Conservation (phyloP, 2,888 invertebrate species). For the Altica lythri region DNA sequence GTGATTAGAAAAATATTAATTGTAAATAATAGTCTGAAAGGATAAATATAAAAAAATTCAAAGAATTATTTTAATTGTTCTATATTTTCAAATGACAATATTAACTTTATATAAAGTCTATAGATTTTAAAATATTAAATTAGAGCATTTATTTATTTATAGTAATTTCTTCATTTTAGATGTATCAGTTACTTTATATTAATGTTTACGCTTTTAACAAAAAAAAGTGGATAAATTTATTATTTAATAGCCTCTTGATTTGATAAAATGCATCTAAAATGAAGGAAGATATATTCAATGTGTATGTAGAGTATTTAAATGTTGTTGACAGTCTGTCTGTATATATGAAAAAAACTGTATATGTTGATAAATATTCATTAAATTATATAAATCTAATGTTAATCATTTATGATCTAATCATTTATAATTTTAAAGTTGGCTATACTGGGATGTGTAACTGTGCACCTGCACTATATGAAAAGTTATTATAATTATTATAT, state of each 20-base stretch:
- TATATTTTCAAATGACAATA: slow-evolving; percentile 19
- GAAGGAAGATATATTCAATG: slow-evolving; percentile 3
- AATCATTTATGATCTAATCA: slow-evolving; percentile 55
- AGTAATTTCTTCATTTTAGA: slow-evolving; percentile 6
- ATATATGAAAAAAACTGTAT: slow-evolving; percentile 45
- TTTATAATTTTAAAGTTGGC: slow-evolving; percentile 50
- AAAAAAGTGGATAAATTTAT: too few relatives aligned
- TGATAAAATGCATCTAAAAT: slow-evolving; percentile 6
- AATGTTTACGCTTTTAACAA: too few relatives aligned
- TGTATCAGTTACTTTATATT: slow-evolving; percentile 1
- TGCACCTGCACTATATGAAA: slow-evolving; percentile 33
- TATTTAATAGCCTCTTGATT: too few relatives aligned
- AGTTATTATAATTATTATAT: slow-evolving; percentile 31
- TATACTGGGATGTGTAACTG: slow-evolving; percentile 40
- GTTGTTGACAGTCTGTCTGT: slow-evolving; percentile 34
- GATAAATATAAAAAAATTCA: slow-evolving; percentile 13
- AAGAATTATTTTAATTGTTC: slow-evolving; percentile 19
- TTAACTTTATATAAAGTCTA: slow-evolving; percentile 21
- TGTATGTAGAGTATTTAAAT: slow-evolving; percentile 21
- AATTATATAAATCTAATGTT: slow-evolving; percentile 52
- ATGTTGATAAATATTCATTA: slow-evolving; percentile 50
- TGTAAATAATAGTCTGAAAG: slow-evolving; percentile 9
- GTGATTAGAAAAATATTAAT: too few relatives aligned
- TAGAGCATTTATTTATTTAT: slow-evolving; percentile 26
- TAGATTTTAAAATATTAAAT: slow-evolving; percentile 17